A percentile compares a stretch with the other conserved stretches of the same genome.
These are phyloP conservation scores for Agrotis exclamationis DNA, from an alignment of 2,888 invertebrate species.

Conservation along the genomic window DNA sequence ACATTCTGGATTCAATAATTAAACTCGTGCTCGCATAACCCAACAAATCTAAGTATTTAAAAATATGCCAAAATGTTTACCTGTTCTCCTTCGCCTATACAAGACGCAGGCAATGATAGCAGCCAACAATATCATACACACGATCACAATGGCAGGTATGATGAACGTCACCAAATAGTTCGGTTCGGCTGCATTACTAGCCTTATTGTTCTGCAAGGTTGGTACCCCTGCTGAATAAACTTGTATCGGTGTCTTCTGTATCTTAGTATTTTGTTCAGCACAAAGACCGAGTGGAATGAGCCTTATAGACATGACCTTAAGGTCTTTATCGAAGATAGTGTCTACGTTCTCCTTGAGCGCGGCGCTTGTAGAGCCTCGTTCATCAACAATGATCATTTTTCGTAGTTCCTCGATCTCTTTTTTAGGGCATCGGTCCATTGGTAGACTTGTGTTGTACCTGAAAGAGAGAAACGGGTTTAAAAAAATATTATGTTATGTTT, in stretches of 20 bases:
- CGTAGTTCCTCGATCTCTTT: conserved; percentile 94
- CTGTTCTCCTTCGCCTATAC: conserved; percentile 95
- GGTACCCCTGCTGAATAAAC: conserved; percentile 73
- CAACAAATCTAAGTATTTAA: neutral
- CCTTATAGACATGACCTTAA: conserved; percentile 93
- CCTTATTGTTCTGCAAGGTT: conserved; percentile 77
- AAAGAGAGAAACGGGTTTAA: no score
- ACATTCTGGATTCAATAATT: neutral
- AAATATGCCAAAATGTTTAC: conserved; percentile 72
- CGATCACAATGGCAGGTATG: conserved; percentile 96
- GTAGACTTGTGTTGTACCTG: conserved; percentile 95
- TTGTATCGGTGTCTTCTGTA: conserved; percentile 73
- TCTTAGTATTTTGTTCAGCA: conserved; percentile 85
- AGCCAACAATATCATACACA: conserved; percentile 96
- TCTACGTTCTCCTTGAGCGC: conserved; percentile 91
- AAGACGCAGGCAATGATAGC: conserved; percentile 97
- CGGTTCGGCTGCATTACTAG: conserved; percentile 75
- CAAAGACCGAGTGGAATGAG: conserved; percentile 92
- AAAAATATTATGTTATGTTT: no score
- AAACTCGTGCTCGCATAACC: neutral
- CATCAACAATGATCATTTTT: conserved; percentile 93
- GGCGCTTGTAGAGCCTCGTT: conserved; percentile 81
- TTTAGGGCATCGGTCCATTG: conserved; percentile 94
- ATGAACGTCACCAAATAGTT: conserved; percentile 95
- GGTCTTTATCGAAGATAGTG: conserved; percentile 93